Conservation (phyloP, 2,888 invertebrate genomes). For the Notodonta ziczac region DNA sequence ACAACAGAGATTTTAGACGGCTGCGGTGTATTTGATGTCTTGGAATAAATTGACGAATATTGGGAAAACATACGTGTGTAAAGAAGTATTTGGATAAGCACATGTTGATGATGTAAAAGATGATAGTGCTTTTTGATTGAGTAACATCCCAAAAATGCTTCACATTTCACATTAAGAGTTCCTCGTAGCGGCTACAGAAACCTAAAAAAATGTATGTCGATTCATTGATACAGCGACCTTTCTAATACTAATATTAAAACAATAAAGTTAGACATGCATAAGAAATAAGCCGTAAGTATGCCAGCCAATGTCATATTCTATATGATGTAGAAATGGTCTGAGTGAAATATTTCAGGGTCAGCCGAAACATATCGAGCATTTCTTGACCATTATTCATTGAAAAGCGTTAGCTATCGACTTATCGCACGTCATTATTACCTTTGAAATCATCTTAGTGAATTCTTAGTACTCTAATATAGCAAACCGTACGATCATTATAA, state of each 20-base stretch:
- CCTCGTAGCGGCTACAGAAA: too few species aligned
- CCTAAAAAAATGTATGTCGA: too few species aligned
- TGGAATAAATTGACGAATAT: neutral
- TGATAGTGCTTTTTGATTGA: too few species aligned
- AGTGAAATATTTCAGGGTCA: conserved; percentile 11
- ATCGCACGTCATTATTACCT: neutral
- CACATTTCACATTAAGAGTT: too few species aligned
- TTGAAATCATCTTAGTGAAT: neutral
- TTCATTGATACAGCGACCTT: too few species aligned
- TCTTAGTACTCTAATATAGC: too few species aligned
- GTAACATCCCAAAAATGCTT: too few species aligned
- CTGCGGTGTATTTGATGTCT: conserved; percentile 7
- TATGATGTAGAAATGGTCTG: conserved; percentile 16
- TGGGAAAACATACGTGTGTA: neutral
- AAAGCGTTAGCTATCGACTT: neutral
- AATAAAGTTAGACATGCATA: conserved; percentile 8
- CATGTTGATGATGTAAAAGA: neutral
- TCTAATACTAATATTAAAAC: neutral
- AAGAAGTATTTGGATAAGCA: neutral
- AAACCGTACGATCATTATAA: too few species aligned
- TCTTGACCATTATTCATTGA: neutral
- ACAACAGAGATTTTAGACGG: conserved; percentile 27
- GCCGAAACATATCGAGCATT: neutral
- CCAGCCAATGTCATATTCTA: conserved; percentile 27
- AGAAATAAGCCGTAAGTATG: conserved; percentile 25